These are phyloP conservation scores for Colius striatus DNA, from an alignment of 2,113 vertebrate genomes.

Conservation along the genomic window DNA sequence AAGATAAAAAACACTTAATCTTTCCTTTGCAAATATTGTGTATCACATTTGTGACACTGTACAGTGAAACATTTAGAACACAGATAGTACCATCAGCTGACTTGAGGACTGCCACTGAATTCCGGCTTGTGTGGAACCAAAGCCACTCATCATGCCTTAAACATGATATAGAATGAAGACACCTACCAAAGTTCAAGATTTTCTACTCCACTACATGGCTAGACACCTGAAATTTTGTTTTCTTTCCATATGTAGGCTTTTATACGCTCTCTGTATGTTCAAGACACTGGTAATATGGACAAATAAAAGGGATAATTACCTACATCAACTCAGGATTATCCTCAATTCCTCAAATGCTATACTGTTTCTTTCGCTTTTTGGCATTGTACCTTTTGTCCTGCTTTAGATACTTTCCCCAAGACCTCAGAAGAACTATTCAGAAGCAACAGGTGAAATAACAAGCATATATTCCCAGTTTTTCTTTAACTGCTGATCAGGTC, in stretches of 20 bases:
- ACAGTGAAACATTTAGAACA: not conserved
- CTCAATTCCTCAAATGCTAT: not conserved
- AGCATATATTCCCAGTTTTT: not conserved
- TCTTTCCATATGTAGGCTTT: not conserved
- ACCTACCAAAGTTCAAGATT: not conserved
- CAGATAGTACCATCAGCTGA: not conserved
- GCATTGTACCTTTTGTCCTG: not conserved
- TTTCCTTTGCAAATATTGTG: not conserved
- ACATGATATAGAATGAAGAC: fast-evolving
- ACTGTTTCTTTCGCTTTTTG: not conserved
- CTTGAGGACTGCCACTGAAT: not conserved
- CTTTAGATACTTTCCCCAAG: not conserved
- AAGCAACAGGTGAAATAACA: not conserved
- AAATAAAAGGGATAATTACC: not conserved
- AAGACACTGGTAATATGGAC: not conserved
- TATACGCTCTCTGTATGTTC: not conserved
- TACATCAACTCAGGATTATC: not conserved
- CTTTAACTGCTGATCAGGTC: not conserved
- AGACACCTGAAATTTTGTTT: not conserved
- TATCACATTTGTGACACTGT: fast-evolving
- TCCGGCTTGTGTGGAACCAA: not conserved
- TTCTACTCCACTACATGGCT: not conserved
- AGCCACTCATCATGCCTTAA: fast-evolving
- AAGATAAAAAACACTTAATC: not conserved
- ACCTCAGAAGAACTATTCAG: not conserved